Evolutionary conservation across 2,113 vertebrate species (phyloP), one percentile per base, ranked within the genome.

Genomic region (Pelvicachromis taeniatus): DNA sequence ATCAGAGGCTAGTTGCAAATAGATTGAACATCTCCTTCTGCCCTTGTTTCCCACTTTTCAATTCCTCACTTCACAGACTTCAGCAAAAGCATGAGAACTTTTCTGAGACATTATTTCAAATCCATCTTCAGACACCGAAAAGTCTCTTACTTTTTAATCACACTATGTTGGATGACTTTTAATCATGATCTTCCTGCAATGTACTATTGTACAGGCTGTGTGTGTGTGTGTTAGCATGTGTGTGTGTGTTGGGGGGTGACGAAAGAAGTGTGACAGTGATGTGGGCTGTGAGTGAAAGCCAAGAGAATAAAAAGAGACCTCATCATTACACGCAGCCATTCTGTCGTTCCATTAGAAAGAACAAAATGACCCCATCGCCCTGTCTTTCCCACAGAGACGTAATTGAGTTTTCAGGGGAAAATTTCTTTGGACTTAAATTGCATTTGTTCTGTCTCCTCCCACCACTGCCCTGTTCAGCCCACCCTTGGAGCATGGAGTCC

Each of bases 391-490:
- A 19, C 88, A 53, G 77, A 85, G 84, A 78, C 63, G 65, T 93
- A 93, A 94, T 93, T 94, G 90, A 88, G 85, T 92, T 93, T 93
- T 91, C 90, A 73, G 89, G 61, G 65, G 82, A 23, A 82, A 79
- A 92, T 87, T 87, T 93, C 91, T 87, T 31, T 45, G 73, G 87
- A 90, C 87, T 78, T 90, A 90, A 93, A 94, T 92, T 92, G 82
- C 83, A 89, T 93, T 85, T 89, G 89, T 90, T 89, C 88, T 7
- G 59, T 86, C 83, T 90, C 75, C 83, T 80, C 83, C 77, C 61
- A 14, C 31, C 2, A 19, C 70, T 78, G 85, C 80, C 78, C 56
- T 7, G 52, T 82, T 89, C 80, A 50, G 85, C 85, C 85, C 81
- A 63, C 73, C 88, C 85, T 82, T 82, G 88, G 77, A 79, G 83